These are phyloP conservation scores for Catajapyx aquilonaris DNA, from an alignment of 1,140 invertebrate genomes.

Conservation along the genomic window DNA sequence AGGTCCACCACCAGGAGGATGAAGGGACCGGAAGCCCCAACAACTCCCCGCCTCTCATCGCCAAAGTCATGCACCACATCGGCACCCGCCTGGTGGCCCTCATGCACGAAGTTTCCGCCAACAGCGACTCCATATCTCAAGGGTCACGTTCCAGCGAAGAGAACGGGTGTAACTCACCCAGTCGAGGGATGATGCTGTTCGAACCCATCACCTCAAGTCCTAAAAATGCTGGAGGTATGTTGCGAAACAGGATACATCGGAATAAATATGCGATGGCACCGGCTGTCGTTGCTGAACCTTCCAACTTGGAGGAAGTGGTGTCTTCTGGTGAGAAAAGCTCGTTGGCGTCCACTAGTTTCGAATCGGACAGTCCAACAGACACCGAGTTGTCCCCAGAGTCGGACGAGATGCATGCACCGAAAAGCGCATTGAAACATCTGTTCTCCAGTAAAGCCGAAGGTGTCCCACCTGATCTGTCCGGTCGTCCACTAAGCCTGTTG, in stretches of 20 bases:
- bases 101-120: constrained; percentile 77
- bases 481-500: too few species aligned
- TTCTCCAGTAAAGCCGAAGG: too few species aligned
- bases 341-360: constrained; percentile 13
- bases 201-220: constrained; percentile 11
- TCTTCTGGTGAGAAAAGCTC: constrained; percentile 12
- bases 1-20: constrained; percentile 16
- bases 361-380: too few species aligned
- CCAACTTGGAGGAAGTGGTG: constrained; percentile 6
- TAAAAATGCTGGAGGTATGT: constrained; percentile 1
- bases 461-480: too few species aligned
- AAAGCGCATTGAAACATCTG: too few species aligned
- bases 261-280: too few species aligned
- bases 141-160: constrained; percentile 13
- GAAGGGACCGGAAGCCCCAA: constrained; percentile 27
- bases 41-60: constrained; percentile 64
- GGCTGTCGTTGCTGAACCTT: too few species aligned
- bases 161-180: constrained; percentile 6
- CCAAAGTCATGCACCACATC: constrained; percentile 82
- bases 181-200: constrained; percentile 8
- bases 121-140: constrained; percentile 16
- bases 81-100: constrained; percentile 66
- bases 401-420: constrained; percentile 8
- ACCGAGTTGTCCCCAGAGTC: constrained; percentile 16
- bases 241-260: too few species aligned